Percentiles rank a stretch among this genome's conserved stretches.
These are phyloP conservation scores for Malacoraja senta DNA, from an alignment of 2,797 vertebrate species.

Conservation along the genomic window DNA sequence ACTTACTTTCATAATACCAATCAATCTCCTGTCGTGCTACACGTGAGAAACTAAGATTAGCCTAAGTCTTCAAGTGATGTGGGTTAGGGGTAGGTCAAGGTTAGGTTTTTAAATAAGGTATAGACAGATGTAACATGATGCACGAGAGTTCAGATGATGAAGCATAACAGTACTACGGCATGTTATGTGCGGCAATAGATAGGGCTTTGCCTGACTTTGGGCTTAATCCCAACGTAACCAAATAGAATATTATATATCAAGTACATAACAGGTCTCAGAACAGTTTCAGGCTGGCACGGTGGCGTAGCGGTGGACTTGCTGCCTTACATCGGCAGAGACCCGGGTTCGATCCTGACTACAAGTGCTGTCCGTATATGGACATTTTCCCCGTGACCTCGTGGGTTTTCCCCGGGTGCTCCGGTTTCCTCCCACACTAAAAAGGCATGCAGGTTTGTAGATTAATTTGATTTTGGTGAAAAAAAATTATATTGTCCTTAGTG, in stretches of 20 bases:
- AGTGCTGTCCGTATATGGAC: no score
- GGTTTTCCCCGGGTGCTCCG: no score
- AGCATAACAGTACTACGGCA: background rate
- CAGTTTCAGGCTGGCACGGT: no score
- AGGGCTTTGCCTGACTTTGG: background rate
- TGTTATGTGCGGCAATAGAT: background rate
- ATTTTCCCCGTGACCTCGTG: no score
- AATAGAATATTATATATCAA: background rate
- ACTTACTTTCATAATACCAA: background rate
- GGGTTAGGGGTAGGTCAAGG: background rate
- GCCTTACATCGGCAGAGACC: no score
- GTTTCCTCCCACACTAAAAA: no score
- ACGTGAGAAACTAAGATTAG: background rate
- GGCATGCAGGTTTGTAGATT: no score
- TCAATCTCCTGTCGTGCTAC: background rate
- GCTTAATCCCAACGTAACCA: background rate
- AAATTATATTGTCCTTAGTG: no score
- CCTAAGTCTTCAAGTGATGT: background rate
- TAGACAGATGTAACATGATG: background rate
- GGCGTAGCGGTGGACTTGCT: no score
- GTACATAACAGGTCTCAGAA: background rate
- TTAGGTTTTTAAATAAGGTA: background rate
- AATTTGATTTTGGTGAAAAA: no score
- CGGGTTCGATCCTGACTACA: no score
- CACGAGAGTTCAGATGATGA: background rate